Conservation (phyloP, 35 echinoderm and acorn worm genomes). For the Acanthaster planci region DNA sequence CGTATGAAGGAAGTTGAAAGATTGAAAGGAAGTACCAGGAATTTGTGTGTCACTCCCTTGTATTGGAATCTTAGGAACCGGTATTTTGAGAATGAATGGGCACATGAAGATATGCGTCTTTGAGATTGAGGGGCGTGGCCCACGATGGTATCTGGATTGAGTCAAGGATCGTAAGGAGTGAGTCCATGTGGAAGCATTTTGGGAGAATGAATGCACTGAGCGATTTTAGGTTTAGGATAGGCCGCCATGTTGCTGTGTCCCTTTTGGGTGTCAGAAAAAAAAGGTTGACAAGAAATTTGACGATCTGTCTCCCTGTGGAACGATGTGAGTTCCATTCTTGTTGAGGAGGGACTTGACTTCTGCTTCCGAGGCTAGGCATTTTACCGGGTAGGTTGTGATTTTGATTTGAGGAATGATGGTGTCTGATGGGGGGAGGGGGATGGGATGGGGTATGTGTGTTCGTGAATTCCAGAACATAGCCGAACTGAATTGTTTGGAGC, state of each 20-base stretch:
- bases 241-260: background rate
- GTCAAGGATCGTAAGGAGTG: constrained; percentile 33
- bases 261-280: constrained; percentile 8
- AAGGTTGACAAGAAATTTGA: background rate
- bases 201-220: no score
- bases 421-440: no score
- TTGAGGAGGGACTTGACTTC: background rate
- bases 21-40: constrained; percentile 1
- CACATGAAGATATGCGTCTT: background rate
- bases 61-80: no score
- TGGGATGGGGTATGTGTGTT: no score
- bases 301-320: no score
- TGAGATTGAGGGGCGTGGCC: constrained; percentile 38
- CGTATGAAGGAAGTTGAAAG: background rate
- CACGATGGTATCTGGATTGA: background rate
- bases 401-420: no score
- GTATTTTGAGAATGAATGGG: no score
- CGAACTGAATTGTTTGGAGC: background rate
- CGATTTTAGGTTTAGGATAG: constrained; percentile 44
- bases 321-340: background rate
- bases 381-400: no score
- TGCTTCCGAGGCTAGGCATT: no score
- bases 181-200: no score
- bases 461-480: background rate
- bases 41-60: background rate